Evolutionary conservation across 2,797 vertebrate genomes (phyloP), one percentile per base, ranked within the genome.

Genomic region (Dicrostonyx torquatus): DNA sequence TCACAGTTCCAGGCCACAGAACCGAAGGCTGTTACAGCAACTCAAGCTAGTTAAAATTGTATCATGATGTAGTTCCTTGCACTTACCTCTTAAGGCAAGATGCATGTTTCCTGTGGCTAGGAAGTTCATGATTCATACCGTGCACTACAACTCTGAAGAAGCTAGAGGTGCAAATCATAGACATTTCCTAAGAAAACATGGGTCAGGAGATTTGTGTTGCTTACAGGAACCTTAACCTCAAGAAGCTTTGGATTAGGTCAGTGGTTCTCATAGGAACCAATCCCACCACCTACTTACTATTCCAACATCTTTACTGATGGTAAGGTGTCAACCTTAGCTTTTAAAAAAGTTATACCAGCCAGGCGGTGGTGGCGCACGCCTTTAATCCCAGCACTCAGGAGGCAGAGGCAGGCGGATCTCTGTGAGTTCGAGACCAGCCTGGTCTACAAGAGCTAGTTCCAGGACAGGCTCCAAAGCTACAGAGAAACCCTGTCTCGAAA

Each of bases 321-420:
- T 87, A 87, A 87, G 70, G 18, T 86, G 34, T 95, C 64, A 87
- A 2, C 50, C 40, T 75, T 58, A 72, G 31, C 62, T 78, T 31
- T 85, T 11, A 83, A 87, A 93, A 94, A 55, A 93, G 45, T 48
- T 43, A 40, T 48, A 93, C 37, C 45, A 87, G n/a, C n/a, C n/a
- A n/a, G n/a, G n/a, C n/a, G n/a, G n/a, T n/a, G n/a, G n/a, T n/a
- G n/a, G n/a, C n/a, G n/a, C n/a, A n/a, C n/a, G n/a, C n/a, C n/a
- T n/a, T n/a, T n/a, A n/a, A n/a, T n/a, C n/a, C n/a, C n/a, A n/a
- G n/a, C n/a, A n/a, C n/a, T n/a, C n/a, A n/a, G n/a, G n/a, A n/a
- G n/a, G n/a, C n/a, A n/a, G n/a, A n/a, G n/a, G n/a, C n/a, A n/a
- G n/a, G n/a, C n/a, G n/a, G n/a, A n/a, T n/a, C n/a, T n/a, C n/a